Percentiles rank a stretch among this genome's conserved stretches.
Evolutionary conservation across 2,113 vertebrate genomes (phyloP).

Genomic region (Crotalus tigris): DNA sequence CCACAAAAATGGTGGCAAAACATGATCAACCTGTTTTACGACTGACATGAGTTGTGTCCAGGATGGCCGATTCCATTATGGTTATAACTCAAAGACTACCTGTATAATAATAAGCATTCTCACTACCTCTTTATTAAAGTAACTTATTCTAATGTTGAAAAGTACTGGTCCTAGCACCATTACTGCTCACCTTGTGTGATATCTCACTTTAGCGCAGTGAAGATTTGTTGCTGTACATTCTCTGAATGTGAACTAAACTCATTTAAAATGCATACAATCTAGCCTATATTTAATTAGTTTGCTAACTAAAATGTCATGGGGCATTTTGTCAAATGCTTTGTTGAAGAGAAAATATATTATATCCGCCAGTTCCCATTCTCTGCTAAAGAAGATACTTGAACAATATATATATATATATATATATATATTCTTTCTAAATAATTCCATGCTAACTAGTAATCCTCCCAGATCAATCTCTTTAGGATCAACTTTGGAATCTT

Average conservation of each 20-base stretch:
- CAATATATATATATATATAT: no score
- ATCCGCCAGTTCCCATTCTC: neutral
- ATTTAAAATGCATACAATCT: neutral
- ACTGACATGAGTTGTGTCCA: no score
- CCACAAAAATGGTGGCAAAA: neutral
- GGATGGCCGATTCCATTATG: neutral
- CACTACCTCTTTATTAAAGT: neutral
- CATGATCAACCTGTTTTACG: neutral
- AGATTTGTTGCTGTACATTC: neutral
- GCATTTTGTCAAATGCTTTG: neutral
- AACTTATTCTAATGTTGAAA: neutral
- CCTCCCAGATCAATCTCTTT: neutral
- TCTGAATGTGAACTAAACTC: neutral
- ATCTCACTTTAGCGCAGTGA: neutral
- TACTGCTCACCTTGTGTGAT: neutral
- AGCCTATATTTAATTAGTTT: neutral
- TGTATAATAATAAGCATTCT: neutral
- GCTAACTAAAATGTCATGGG: neutral
- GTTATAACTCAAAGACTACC: neutral
- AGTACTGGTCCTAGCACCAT: neutral
- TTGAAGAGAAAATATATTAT: neutral
- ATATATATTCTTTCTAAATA: neutral
- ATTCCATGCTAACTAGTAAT: neutral
- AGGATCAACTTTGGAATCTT: neutral
- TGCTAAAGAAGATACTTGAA: neutral